Evolutionary conservation across 2,113 vertebrate genomes (phyloP).

Genomic region (Verasper variegatus): DNA sequence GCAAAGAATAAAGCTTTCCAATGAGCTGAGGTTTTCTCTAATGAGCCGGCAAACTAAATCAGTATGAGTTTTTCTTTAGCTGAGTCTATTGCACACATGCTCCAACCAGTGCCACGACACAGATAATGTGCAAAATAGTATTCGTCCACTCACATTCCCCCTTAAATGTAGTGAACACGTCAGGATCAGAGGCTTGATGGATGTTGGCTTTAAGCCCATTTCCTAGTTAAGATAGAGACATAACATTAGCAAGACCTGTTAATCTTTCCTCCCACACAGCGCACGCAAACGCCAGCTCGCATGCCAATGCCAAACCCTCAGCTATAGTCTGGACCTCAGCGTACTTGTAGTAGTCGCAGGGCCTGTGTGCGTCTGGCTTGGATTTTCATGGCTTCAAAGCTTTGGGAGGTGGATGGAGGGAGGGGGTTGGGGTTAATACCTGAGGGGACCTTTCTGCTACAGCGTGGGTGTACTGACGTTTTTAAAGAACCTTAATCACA

Average conservation of each 20-base stretch:
- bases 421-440: slow-evolving; percentile 4
- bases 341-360: slow-evolving; percentile 9
- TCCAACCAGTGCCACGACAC: background rate
- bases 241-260: slow-evolving; percentile 58
- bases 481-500: slow-evolving; percentile 1
- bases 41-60: slow-evolving; percentile 1
- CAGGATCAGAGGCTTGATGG: slow-evolving; percentile 33
- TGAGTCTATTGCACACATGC: background rate
- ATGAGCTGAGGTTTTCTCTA: background rate
- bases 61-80: background rate
- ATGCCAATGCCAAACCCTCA: slow-evolving; percentile 16
- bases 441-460: slow-evolving; percentile 1
- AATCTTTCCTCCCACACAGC: slow-evolving; percentile 57
- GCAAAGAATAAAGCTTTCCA: background rate
- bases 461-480: background rate
- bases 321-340: background rate
- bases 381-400: slow-evolving; percentile 41
- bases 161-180: slow-evolving; percentile 9
- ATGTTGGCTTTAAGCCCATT: slow-evolving; percentile 52
- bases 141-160: background rate
- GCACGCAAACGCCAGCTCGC: slow-evolving; percentile 51
- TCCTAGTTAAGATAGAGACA: slow-evolving; percentile 48
- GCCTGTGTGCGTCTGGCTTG: slow-evolving; percentile 17
- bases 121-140: background rate
- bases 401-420: slow-evolving; percentile 3